Conservation (phyloP, 2,888 invertebrate genomes). For the Acronicta alni region DNA sequence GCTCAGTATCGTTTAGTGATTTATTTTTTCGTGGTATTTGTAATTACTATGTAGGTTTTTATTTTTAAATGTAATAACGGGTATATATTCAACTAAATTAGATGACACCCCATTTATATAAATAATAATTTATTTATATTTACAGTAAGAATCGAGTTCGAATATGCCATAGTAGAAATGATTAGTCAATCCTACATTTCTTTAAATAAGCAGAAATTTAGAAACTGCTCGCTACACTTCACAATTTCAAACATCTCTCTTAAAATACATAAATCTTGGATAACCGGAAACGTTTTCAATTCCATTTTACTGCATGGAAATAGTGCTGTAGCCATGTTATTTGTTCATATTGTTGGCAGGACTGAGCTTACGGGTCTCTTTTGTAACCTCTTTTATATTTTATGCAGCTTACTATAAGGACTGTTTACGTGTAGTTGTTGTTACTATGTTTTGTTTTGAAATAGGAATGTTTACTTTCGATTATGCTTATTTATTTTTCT, state of each 20-base stretch:
- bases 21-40: too few species aligned
- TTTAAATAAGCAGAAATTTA: background rate
- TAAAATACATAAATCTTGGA: conserved; percentile 24
- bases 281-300: conserved; percentile 35
- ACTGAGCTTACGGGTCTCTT: conserved; percentile 3
- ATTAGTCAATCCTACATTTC: too few species aligned
- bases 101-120: too few species aligned
- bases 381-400: conserved; percentile 32
- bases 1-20: too few species aligned
- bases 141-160: too few species aligned
- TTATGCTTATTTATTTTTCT: too few species aligned
- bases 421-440: conserved; percentile 24
- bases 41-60: too few species aligned
- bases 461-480: too few species aligned
- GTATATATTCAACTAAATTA: too few species aligned
- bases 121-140: too few species aligned
- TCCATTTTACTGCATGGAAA: conserved; percentile 35
- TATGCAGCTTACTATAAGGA: conserved; percentile 32
- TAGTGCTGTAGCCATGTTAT: conserved; percentile 21
- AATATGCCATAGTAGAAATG: background rate
- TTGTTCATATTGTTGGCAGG: conserved; percentile 28
- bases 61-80: too few species aligned
- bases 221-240: background rate
- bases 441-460: background rate
- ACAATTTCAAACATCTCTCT: conserved; percentile 27